These are phyloP conservation scores for Erebia palarica DNA, from an alignment of 2,888 invertebrate genomes.

Conservation along the genomic window DNA sequence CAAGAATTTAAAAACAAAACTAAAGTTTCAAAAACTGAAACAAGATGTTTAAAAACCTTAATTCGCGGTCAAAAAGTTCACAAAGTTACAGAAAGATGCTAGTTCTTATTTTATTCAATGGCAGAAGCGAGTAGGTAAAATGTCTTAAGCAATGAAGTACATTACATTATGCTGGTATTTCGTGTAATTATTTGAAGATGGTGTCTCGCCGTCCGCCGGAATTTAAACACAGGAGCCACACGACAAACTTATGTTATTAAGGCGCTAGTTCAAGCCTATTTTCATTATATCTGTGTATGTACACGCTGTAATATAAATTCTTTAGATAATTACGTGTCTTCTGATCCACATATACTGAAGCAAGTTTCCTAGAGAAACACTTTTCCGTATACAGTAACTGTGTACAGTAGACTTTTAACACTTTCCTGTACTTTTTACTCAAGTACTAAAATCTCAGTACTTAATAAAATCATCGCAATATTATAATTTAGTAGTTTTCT, in stretches of 20 bases:
- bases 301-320: slow-evolving; percentile 47
- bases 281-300: slow-evolving; percentile 46
- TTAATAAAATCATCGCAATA: no score
- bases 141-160: slow-evolving; percentile 47
- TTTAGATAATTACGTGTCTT: slow-evolving; percentile 39
- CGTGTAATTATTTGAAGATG: slow-evolving; percentile 67
- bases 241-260: slow-evolving; percentile 72
- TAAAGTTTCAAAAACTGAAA: no score
- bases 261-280: slow-evolving; percentile 62
- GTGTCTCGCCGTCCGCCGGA: slow-evolving; percentile 51
- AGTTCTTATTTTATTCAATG: slow-evolving; percentile 18
- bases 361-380: not conserved
- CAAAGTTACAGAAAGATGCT: no score
- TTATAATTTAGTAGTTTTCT: no score
- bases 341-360: slow-evolving; percentile 18
- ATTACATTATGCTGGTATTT: slow-evolving; percentile 65
- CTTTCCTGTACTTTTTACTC: no score
- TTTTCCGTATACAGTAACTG: not conserved
- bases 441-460: no score
- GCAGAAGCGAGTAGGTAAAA: slow-evolving; percentile 29
- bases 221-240: slow-evolving; percentile 61
- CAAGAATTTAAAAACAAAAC: no score
- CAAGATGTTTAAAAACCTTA: no score
- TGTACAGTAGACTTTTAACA: no score
- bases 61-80: no score